Conservation (phyloP, 2,113 vertebrate species). For the Malurus alboscapulatus region DNA sequence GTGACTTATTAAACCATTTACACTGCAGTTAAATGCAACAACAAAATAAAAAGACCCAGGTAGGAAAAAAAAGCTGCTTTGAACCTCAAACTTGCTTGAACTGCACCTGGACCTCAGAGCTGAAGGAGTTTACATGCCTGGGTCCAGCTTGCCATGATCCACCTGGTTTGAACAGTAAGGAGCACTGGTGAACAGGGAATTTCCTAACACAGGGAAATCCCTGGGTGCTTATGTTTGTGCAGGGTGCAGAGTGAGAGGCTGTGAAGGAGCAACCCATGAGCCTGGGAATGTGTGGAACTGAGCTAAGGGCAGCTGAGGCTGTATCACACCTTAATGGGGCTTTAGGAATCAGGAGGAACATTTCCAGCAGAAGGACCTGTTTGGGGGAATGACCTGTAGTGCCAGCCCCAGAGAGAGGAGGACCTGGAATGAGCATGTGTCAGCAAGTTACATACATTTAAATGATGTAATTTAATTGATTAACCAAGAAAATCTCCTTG, state of each 20-base stretch:
- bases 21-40: background rate
- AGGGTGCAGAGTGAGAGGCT: background rate
- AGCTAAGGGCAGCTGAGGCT: background rate
- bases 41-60: background rate
- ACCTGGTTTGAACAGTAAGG: background rate
- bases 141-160: background rate
- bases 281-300: background rate
- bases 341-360: background rate
- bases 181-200: background rate
- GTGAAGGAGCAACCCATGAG: background rate
- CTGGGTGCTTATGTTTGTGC: background rate
- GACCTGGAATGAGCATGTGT: background rate
- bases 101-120: background rate
- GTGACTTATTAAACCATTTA: constrained; percentile 27
- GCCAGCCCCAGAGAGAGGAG: background rate
- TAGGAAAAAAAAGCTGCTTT: background rate
- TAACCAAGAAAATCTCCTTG: background rate
- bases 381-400: background rate
- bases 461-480: background rate
- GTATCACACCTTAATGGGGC: background rate
- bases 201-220: background rate
- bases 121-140: background rate
- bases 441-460: background rate
- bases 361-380: background rate
- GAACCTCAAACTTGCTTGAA: background rate